These are phyloP conservation scores for Ispidina picta DNA, from an alignment of 2,797 vertebrate species.

Conservation along the genomic window DNA sequence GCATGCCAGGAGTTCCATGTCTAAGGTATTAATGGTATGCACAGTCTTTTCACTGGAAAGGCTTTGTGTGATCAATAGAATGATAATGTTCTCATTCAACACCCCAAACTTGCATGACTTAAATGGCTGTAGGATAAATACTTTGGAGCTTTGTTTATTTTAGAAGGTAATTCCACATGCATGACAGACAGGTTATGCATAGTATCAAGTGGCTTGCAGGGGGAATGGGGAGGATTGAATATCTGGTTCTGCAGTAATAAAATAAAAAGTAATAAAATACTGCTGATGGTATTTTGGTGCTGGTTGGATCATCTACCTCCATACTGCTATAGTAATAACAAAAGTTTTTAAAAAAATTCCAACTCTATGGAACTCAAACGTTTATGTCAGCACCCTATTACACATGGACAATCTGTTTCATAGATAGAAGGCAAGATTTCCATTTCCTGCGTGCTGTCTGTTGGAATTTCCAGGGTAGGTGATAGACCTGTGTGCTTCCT, in stretches of 20 bases:
- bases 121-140: neutral
- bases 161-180: neutral
- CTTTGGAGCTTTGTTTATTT: neutral
- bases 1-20: neutral
- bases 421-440: neutral
- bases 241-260: neutral
- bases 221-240: neutral
- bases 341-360: neutral
- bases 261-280: neutral
- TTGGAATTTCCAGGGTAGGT: neutral
- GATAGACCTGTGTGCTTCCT: neutral
- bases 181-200: neutral
- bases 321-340: accelerated
- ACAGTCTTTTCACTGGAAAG: neutral
- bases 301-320: neutral
- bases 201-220: neutral
- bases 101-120: neutral
- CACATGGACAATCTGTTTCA: neutral
- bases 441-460: neutral
- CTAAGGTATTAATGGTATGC: neutral
- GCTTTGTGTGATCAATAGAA: neutral
- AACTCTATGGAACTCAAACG: neutral
- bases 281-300: neutral
- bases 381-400: neutral
- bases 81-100: neutral